A percentile compares a stretch with the other conserved stretches of the same genome.
phyloP scores from a whole-genome alignment of 2,888 invertebrate genomes.

The Mythimna loreyi region DNA sequence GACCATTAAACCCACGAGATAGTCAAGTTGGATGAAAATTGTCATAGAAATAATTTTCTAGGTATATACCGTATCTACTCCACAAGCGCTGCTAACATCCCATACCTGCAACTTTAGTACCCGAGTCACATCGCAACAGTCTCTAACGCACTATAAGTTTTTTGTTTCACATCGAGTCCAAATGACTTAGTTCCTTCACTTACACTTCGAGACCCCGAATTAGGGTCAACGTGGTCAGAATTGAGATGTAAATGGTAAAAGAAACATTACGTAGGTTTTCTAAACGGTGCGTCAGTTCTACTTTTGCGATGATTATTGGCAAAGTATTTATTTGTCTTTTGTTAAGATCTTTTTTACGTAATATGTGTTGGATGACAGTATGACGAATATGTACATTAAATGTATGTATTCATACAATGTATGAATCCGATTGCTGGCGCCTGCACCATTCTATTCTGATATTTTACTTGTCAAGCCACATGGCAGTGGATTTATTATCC shows the following conservation, averaged over 20 bases:
- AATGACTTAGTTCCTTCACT: constrained; percentile 29
- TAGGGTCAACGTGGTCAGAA: constrained; percentile 34
- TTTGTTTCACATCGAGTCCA: constrained; percentile 38
- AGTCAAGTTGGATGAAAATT: not conserved
- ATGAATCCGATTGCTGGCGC: no score
- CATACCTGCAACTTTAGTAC: constrained; percentile 17
- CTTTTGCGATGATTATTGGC: constrained; percentile 11
- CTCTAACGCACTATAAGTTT: constrained; percentile 18
- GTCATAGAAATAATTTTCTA: no score
- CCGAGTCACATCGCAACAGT: constrained; percentile 35
- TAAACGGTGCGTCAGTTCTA: not conserved
- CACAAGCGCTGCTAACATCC: not conserved
- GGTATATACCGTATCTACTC: constrained; percentile 22
- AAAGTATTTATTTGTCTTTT: not conserved
- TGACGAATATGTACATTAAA: no score
- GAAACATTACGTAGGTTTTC: not conserved
- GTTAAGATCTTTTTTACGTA: no score
- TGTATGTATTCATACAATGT: no score
- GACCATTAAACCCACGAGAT: not conserved
- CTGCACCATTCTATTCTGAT: no score
- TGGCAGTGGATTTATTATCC: not conserved
- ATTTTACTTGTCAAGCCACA: not conserved
- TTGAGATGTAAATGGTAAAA: constrained; percentile 23
- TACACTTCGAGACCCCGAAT: constrained; percentile 16
- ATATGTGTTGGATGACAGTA: no score